These are phyloP conservation scores for Nothoprocta perdicaria DNA, from an alignment of 2,113 vertebrate genomes.

Conservation along the genomic window DNA sequence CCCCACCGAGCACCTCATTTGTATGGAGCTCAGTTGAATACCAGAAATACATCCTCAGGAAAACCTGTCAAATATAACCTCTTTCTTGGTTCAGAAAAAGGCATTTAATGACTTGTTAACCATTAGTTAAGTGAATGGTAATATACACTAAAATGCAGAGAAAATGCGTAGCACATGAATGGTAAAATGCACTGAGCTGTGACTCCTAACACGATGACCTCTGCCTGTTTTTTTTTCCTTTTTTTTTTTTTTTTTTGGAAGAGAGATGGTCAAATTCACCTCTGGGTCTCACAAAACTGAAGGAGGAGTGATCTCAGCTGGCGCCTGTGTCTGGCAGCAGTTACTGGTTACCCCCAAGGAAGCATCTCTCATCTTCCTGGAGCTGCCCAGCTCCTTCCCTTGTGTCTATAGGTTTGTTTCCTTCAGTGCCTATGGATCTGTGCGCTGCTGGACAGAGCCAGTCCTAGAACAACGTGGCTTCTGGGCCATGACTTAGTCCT, in stretches of 20 bases:
- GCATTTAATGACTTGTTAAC: background rate
- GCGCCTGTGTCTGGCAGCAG: background rate
- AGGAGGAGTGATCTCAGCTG: background rate
- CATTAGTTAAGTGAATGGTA: background rate
- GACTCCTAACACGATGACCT: background rate
- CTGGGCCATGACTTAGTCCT: background rate
- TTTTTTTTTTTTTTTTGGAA: background rate
- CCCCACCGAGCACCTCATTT: background rate
- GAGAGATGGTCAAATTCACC: background rate
- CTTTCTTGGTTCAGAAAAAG: background rate
- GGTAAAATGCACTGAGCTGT: background rate
- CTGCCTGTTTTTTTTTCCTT: background rate
- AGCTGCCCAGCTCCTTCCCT: background rate
- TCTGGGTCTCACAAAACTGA: background rate
- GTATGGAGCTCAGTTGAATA: background rate
- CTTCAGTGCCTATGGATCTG: background rate
- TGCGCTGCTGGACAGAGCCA: background rate
- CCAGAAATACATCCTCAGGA: background rate
- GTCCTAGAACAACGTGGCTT: fast-evolving
- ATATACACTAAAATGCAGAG: background rate
- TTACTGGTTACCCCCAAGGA: background rate
- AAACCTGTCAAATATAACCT: background rate
- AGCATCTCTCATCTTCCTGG: background rate
- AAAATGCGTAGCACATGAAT: background rate
- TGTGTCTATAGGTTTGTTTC: background rate